Conservation (phyloP, 2,113 vertebrate species). For the Alexandromys fortis region DNA sequence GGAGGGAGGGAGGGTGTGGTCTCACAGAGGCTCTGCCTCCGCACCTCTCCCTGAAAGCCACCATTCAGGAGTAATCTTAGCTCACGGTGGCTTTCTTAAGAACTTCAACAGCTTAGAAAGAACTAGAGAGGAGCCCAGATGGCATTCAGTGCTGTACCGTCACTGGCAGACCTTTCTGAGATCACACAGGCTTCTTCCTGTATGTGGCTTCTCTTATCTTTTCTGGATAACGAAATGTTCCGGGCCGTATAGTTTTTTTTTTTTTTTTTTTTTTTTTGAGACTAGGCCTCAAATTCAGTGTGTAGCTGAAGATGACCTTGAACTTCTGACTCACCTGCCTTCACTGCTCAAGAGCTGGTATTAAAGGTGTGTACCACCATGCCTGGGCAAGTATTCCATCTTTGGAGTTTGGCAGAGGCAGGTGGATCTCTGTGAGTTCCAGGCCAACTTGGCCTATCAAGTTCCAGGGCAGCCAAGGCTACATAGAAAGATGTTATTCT, state of each 20-base stretch:
- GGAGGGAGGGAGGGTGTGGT: neutral
- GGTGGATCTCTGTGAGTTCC: neutral
- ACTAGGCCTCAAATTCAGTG: neutral
- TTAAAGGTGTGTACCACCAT: neutral
- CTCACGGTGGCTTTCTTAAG: neutral
- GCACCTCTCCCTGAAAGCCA: neutral
- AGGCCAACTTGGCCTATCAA: neutral
- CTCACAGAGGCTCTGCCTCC: neutral
- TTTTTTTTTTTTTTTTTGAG: neutral
- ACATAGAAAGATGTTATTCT: neutral
- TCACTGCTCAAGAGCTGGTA: neutral
- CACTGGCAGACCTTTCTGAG: neutral
- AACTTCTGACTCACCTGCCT: neutral
- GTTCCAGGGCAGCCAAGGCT: neutral
- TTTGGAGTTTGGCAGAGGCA: neutral
- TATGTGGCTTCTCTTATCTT: neutral
- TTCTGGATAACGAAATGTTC: neutral
- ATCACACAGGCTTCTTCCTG: neutral
- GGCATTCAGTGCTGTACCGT: fast-evolving
- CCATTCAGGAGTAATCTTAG: neutral
- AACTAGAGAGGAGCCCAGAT: neutral
- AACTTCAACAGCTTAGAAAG: neutral
- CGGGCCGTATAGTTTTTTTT: too few relatives aligned
- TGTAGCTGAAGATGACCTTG: neutral
- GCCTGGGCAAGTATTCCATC: neutral